A percentile compares a stretch with the other conserved stretches of the same genome.
Evolutionary conservation across 1,140 invertebrate genomes (phyloP).

Genomic region (Octopus sinensis): DNA sequence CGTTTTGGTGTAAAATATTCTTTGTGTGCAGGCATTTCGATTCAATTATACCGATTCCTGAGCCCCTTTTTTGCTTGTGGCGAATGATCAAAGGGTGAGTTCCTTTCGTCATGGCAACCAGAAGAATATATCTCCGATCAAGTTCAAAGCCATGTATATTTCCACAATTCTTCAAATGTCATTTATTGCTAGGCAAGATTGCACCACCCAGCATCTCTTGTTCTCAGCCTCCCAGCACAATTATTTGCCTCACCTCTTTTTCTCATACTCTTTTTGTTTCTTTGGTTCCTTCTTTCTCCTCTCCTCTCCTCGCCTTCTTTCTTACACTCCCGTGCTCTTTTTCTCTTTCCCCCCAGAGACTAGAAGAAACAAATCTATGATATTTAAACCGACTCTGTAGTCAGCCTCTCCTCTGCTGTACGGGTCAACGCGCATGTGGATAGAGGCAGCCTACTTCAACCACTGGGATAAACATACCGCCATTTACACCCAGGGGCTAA

Average conservation of each 20-base stretch:
- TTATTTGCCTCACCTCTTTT: conserved; percentile 9
- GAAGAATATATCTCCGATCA: conserved; percentile 3
- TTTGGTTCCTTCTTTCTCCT: neutral
- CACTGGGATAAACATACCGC: conserved; percentile 1
- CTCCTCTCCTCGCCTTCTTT: neutral
- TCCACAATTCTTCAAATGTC: conserved; percentile 12
- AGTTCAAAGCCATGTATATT: conserved; percentile 12
- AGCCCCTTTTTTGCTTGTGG: conserved; percentile 11
- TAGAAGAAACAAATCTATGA: too few species aligned
- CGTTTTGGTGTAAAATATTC: conserved; percentile 18
- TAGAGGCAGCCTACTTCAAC: neutral
- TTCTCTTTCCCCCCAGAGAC: neutral
- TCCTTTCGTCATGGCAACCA: neutral
- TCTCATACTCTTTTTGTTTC: neutral
- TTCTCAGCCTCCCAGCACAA: neutral
- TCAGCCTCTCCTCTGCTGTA: neutral
- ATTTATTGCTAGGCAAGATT: neutral
- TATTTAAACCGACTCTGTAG: neutral
- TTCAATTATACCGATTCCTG: conserved; percentile 27
- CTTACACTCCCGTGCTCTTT: neutral
- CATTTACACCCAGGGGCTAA: neutral
- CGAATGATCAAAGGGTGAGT: conserved; percentile 21
- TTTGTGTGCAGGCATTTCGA: conserved; percentile 25
- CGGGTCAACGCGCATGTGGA: conserved; percentile 7
- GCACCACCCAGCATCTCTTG: neutral